Percentiles rank a stretch among this genome's conserved stretches.
phyloP scores from a whole-genome alignment of 2,888 invertebrate species.

The Hyposoter didymator region DNA sequence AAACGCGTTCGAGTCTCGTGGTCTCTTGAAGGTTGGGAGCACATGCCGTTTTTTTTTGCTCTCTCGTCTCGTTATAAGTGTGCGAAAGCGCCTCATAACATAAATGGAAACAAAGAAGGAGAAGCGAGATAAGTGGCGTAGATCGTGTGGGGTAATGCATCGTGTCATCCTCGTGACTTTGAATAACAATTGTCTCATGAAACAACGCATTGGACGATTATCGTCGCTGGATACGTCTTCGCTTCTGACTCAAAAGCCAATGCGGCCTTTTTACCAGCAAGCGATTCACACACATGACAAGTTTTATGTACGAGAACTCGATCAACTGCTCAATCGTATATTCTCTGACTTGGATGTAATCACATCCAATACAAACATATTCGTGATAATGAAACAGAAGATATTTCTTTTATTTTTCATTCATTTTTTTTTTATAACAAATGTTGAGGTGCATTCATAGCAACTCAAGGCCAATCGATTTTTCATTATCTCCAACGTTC shows the following conservation, averaged over 20 bases:
- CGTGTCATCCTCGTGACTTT: conserved; percentile 64
- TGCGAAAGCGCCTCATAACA: conserved; percentile 3
- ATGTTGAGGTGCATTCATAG: not conserved
- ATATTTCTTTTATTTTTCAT: not conserved
- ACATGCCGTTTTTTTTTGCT: conserved; percentile 36
- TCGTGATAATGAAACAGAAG: not conserved
- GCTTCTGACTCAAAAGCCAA: conserved; percentile 29
- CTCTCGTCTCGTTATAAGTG: conserved; percentile 28
- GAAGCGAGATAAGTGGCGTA: conserved; percentile 57
- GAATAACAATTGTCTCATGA: conserved; percentile 61
- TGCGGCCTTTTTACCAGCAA: not conserved
- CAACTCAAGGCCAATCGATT: not conserved
- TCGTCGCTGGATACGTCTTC: conserved; percentile 30
- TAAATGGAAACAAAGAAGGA: conserved; percentile 27
- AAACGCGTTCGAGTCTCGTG: conserved; percentile 45
- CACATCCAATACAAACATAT: not conserved
- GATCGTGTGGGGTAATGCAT: conserved; percentile 56
- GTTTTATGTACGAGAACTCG: not conserved
- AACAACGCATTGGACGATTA: conserved; percentile 52
- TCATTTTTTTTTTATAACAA: not conserved
- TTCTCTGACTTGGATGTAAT: not conserved
- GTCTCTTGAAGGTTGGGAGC: conserved; percentile 48
- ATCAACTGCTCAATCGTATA: not conserved
- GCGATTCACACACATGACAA: not conserved
- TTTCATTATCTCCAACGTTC: not conserved